phyloP scores from a whole-genome alignment of 1,140 invertebrate species.

The Antheraea mylitta region DNA sequence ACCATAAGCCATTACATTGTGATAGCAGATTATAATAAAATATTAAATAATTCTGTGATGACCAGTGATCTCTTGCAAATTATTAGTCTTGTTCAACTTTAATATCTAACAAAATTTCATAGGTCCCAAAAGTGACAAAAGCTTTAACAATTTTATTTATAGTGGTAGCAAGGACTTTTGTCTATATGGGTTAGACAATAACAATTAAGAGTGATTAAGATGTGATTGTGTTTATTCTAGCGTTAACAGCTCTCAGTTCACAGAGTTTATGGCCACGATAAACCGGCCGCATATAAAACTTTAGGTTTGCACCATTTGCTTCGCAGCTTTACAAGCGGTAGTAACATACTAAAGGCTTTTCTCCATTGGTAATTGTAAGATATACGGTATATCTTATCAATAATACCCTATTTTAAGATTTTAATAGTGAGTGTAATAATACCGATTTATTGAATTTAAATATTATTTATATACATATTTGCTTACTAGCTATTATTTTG shows the following conservation, averaged over 20 bases:
- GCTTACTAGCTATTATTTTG: no score
- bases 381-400: no score
- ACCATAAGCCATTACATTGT: no score
- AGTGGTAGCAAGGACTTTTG: no score
- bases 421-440: no score
- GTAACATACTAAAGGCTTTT: constrained; percentile 12
- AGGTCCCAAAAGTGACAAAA: background rate
- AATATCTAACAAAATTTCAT: background rate
- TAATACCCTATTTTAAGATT: no score
- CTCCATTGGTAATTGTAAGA: background rate
- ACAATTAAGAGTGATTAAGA: background rate
- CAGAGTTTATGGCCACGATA: constrained; percentile 27
- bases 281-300: constrained; percentile 30
- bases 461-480: no score
- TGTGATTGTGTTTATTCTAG: background rate
- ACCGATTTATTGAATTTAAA: no score
- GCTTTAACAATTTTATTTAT: background rate
- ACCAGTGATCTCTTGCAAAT: background rate
- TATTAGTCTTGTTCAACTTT: background rate
- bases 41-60: no score
- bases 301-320: constrained; percentile 32
- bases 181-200: background rate
- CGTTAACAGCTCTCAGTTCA: background rate
- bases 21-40: no score
- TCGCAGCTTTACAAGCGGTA: constrained; percentile 23